A percentile compares a stretch with the other conserved stretches of the same genome.
Conservation (phyloP, 2,888 invertebrate species). For the Hypolimnas misippus region DNA sequence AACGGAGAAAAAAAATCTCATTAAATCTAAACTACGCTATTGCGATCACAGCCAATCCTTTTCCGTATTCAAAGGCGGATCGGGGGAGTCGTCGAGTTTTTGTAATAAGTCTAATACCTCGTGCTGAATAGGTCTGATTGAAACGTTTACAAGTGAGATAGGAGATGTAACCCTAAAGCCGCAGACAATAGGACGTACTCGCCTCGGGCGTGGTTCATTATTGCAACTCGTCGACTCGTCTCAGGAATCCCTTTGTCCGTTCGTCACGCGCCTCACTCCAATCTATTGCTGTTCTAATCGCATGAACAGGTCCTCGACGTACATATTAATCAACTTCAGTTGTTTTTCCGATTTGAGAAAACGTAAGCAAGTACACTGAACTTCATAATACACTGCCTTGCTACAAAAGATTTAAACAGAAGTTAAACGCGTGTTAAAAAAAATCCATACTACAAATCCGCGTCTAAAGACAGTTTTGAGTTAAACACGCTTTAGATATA, state of each 20-base stretch:
- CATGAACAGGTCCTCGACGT: constrained; percentile 51
- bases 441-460: too few species aligned
- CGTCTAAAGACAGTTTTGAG: too few species aligned
- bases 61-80: constrained; percentile 30
- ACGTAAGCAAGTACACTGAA: constrained; percentile 17
- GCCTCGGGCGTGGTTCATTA: constrained; percentile 62
- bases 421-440: too few species aligned
- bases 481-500: too few species aligned
- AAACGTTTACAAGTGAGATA: constrained; percentile 57
- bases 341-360: constrained; percentile 16
- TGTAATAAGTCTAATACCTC: constrained; percentile 38
- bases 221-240: constrained; percentile 56
- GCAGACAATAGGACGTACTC: constrained; percentile 56
- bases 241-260: constrained; percentile 64
- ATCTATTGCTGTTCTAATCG: constrained; percentile 59
- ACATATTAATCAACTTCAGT: constrained; percentile 48
- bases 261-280: constrained; percentile 59
- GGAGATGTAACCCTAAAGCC: constrained; percentile 51
- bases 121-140: constrained; percentile 56
- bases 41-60: constrained; percentile 52
- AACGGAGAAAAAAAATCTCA: constrained; percentile 58
- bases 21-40: constrained; percentile 62
- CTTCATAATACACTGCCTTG: too few species aligned
- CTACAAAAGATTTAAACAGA: too few species aligned
- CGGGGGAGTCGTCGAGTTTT: constrained; percentile 30